Conservation (phyloP, 2,797 vertebrate species). For the Gallirallus australis region DNA sequence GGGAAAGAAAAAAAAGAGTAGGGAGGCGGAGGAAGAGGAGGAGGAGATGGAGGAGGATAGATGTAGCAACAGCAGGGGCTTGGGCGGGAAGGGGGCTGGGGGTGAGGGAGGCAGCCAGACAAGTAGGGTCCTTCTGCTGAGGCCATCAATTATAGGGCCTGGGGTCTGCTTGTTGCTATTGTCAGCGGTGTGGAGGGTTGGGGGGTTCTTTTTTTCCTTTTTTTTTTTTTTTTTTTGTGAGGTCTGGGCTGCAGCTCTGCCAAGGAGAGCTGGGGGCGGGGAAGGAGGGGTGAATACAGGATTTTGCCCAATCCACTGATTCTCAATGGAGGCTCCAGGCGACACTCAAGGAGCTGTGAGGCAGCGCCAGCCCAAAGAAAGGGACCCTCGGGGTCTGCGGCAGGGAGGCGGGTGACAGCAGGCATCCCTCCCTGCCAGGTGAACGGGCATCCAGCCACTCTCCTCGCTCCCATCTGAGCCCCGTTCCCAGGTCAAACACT, state of each 20-base stretch:
- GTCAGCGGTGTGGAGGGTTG: background rate
- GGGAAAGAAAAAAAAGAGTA: background rate
- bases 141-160: conserved; percentile 64
- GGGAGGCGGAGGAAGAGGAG: background rate
- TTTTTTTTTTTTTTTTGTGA: conserved; percentile 20
- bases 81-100: background rate
- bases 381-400: background rate
- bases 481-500: background rate
- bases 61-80: conserved; percentile 35
- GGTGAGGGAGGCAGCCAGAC: background rate
- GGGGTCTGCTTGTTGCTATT: background rate
- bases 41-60: background rate
- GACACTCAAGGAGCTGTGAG: conserved; percentile 24
- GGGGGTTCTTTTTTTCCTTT: background rate
- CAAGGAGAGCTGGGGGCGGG: background rate
- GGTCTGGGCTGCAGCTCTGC: conserved; percentile 57
- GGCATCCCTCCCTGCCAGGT: conserved; percentile 44
- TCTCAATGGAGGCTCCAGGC: conserved; percentile 76
- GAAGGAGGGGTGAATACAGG: conserved; percentile 66
- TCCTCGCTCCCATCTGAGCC: background rate
- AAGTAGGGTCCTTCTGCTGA: conserved; percentile 5
- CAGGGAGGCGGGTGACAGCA: conserved; percentile 19
- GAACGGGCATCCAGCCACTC: rapidly evolving
- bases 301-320: conserved; percentile 82
- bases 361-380: conserved; percentile 49